Evolutionary conservation across 2,797 vertebrate genomes (phyloP), one percentile per base, ranked within the genome.

Genomic region (Diglossa cyanea): DNA sequence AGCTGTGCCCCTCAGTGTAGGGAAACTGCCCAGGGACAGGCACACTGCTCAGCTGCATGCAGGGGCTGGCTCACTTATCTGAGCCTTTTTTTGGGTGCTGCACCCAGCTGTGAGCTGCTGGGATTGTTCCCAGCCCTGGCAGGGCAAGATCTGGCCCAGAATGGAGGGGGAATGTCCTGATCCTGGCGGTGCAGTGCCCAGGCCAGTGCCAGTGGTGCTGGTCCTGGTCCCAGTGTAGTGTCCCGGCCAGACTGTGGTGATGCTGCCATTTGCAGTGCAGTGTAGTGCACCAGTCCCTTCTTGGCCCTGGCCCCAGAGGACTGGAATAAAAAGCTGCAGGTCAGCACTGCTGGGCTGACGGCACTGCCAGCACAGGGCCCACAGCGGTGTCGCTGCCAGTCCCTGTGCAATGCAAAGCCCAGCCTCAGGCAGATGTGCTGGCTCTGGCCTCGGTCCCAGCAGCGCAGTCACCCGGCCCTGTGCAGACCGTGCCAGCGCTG

Each of bases 171-270:
- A 28, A 55, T 1, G 31, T 21, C 33, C 65, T 44, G 61, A 55
- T 53, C 17, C 19, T 28, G 11, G 23, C 0, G 0, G 13, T 31
- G 61, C 28, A 33, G 13, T 6, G 7, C 23, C 35, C 1, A 1
- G 35, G 8, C 37, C 40, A 58, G 4, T 20, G 57, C 37, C 78
- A 47, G 8, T 40, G 40, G 12, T 48, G 20, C n/a, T 88, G n/a
- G 26, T 87, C 21, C 35, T 3, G 3, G 23, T 54, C n/a, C 54
- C 33, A 20, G 23, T 20, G 39, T 1, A 3, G 26, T 28, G 15
- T 75, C 44, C 58, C 57, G 70, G 25, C n/a, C 33, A 55, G 40
- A 3, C 8, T 28, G 33, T 10, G 21, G 6, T 24, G 51, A 24
- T 60, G 50, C 30, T 68, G 51, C 33, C 33, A 47, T 28, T 20